Percentiles rank a stretch among this genome's conserved stretches.
phyloP scores from a whole-genome alignment of 2,888 invertebrate genomes.

The Drosophila percnosoma region DNA sequence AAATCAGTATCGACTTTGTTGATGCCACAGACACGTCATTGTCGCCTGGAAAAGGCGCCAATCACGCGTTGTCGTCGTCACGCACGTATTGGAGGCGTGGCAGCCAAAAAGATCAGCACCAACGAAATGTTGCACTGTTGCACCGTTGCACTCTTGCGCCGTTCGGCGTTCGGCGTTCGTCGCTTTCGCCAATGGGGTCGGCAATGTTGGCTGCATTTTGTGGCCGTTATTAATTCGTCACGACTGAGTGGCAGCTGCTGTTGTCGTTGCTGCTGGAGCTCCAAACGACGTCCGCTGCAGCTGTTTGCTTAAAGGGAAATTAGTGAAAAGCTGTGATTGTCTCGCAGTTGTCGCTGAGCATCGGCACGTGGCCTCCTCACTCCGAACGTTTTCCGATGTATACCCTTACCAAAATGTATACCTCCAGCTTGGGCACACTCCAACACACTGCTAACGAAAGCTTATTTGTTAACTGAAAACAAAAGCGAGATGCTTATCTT shows the following conservation, averaged over 20 bases:
- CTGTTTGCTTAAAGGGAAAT: constrained; percentile 72
- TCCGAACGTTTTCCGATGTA: constrained; percentile 18
- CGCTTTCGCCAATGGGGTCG: constrained; percentile 70
- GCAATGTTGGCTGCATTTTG: constrained; percentile 32
- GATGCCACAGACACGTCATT: constrained; percentile 52
- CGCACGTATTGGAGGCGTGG: constrained; percentile 53
- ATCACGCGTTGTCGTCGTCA: constrained; percentile 25
- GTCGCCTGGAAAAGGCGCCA: constrained; percentile 35
- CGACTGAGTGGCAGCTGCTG: constrained; percentile 70
- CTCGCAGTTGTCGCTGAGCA: constrained; percentile 30
- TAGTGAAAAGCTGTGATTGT: constrained; percentile 74
- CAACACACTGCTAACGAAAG: background rate
- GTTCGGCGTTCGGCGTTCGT: background rate
- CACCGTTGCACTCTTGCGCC: constrained; percentile 8
- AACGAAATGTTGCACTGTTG: constrained; percentile 6
- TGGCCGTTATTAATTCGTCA: constrained; percentile 76
- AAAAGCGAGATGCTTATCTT: background rate
- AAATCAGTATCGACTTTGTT: constrained; percentile 22
- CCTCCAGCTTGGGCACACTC: background rate
- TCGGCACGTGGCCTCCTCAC: constrained; percentile 43
- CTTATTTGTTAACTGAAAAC: background rate
- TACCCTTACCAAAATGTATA: constrained; percentile 13
- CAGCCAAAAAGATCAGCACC: constrained; percentile 22
- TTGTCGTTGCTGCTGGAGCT: constrained; percentile 15
- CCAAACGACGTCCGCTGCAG: constrained; percentile 39